Evolutionary conservation across 1,140 invertebrate genomes (phyloP), one percentile per base, ranked within the genome.

Genomic region (Drosophila obscura): DNA sequence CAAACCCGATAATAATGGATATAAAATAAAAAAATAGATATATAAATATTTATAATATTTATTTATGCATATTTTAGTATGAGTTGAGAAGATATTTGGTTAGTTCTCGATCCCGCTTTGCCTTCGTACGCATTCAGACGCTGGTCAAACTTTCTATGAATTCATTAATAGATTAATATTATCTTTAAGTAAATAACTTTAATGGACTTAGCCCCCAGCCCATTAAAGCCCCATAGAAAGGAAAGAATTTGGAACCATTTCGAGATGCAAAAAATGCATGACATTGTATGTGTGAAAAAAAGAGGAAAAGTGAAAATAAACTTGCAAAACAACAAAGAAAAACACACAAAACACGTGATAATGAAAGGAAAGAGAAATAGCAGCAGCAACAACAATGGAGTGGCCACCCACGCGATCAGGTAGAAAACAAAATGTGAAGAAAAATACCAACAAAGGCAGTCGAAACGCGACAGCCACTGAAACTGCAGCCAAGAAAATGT

Each of bases 301-400:
- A 58, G 52, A 76, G 52, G 28, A 39, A 22, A 44, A 69, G 19
- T 28, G 11, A 22, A 62, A 63, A 57, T n/a, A 51, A 49, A 68
- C 55, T 56, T 75, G 63, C 48, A 55, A 48, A 76, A 68, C 56
- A 56, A 50, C 24, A 56, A 43, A 28, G 53, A 63, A 60, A 53
- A 71, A 43, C 41, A 59, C 56, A 50, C 35, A 57, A 68, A 87
- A 78, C 82, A 82, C 78, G 75, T 87, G 82, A 87, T 82, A 75
- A 67, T 77, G 50, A 77, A 81, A 67, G 39, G 45, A 69, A 65
- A 77, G 77, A 67, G 39, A 48, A 69, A 68, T 31, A 53, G 35
- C 43, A 60, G 64, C 60, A 67, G 28, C 11, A 39, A 56, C 31
- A 61, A 60, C n/a, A 60, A 60, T 39, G 9, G 52, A 77, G 67